Evolutionary conservation across 2,888 invertebrate species (phyloP).

Genomic region (Heterodera filipjevi): DNA sequence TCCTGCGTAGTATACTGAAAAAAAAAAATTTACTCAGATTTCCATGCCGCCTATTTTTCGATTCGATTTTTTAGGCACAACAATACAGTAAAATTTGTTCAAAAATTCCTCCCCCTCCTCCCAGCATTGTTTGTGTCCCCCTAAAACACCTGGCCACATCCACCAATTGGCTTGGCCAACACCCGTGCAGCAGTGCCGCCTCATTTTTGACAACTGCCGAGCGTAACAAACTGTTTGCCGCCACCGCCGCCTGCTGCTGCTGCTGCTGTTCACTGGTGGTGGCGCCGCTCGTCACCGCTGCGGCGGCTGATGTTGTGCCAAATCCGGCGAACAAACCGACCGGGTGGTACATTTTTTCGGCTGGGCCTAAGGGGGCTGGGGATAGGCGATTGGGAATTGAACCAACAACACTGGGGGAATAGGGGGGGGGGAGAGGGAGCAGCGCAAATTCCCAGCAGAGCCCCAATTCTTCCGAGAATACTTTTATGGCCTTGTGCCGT

Average conservation of each 20-base stretch:
- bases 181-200: constrained; percentile 4
- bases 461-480: constrained; percentile 29
- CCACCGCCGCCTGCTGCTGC: no score
- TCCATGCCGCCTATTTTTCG: no score
- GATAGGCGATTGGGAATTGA: not conserved
- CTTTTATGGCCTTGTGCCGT: constrained; percentile 21
- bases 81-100: not conserved
- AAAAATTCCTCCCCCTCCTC: no score
- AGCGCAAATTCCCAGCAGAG: constrained; percentile 27
- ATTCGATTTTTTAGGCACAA: not conserved
- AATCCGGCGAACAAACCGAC: constrained; percentile 27
- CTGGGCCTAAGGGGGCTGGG: not conserved
- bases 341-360: constrained; percentile 25
- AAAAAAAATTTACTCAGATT: no score
- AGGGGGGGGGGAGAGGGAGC: not conserved
- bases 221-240: constrained; percentile 19
- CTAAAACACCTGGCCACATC: constrained; percentile 16
- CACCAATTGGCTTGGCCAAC: constrained; percentile 20
- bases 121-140: not conserved
- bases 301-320: constrained; percentile 4
- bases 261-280: constrained; percentile 1
- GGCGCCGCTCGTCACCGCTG: not conserved
- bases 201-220: constrained; percentile 23
- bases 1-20: no score
- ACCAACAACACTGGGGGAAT: not conserved